These are phyloP conservation scores for Liposcelis brunnea DNA, from an alignment of 2,888 invertebrate genomes.

Conservation along the genomic window DNA sequence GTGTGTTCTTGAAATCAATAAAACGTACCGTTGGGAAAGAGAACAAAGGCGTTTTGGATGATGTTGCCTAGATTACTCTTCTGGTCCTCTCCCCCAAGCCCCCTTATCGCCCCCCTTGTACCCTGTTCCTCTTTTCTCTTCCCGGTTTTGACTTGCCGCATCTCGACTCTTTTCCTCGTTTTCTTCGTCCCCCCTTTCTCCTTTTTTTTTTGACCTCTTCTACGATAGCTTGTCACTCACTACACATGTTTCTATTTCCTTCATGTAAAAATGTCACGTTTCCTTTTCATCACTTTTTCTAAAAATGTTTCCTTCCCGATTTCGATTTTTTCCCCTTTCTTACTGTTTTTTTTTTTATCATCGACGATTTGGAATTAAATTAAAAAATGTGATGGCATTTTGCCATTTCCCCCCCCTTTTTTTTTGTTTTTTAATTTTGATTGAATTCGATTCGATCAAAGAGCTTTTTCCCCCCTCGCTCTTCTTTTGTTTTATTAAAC, in stretches of 20 bases:
- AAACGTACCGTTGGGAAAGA: slow-evolving; percentile 7
- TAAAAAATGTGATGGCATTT: too few relatives aligned
- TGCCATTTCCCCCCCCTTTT: background rate
- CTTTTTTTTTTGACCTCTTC: background rate
- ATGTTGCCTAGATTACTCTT: slow-evolving; percentile 19
- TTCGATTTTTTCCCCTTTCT: slow-evolving; percentile 6
- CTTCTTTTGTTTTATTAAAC: background rate
- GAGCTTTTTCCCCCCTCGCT: background rate
- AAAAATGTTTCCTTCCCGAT: too few relatives aligned
- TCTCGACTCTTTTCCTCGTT: background rate
- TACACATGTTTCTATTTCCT: slow-evolving; percentile 1
- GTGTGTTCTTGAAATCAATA: slow-evolving; percentile 1
- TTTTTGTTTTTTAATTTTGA: background rate
- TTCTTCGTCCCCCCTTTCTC: background rate
- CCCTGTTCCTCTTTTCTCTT: slow-evolving; percentile 5
- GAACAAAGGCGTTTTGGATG: slow-evolving; percentile 15
- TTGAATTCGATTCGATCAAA: too few relatives aligned
- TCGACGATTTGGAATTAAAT: too few relatives aligned
- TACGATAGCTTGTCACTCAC: background rate
- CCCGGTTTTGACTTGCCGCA: too few relatives aligned
- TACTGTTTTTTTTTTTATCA: slow-evolving; percentile 3
- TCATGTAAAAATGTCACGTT: too few relatives aligned
- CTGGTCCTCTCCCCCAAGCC: slow-evolving; percentile 22
- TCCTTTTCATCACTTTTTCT: too few relatives aligned
- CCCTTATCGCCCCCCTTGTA: slow-evolving; percentile 23